phyloP scores from a whole-genome alignment of 2,113 vertebrate genomes.

The Centropus unirufus region DNA sequence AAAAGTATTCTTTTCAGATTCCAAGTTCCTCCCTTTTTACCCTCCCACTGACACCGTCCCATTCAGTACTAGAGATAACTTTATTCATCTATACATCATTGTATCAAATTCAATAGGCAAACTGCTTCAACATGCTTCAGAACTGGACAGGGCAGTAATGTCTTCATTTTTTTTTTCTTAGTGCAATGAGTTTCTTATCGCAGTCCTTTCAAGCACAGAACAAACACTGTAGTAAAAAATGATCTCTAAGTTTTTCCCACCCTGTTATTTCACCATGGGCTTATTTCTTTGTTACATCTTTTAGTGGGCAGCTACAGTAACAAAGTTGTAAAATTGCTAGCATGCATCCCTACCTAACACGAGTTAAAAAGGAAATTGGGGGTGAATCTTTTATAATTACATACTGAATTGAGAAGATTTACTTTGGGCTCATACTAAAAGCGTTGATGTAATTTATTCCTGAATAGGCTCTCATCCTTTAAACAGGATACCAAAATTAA shows the following conservation, averaged over 20 bases:
- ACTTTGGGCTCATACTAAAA: background rate
- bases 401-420: conserved; percentile 4
- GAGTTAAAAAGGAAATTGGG: background rate
- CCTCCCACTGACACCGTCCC: conserved; percentile 96
- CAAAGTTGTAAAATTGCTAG: conserved; percentile 25
- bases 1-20: conserved; percentile 89
- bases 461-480: background rate
- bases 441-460: background rate
- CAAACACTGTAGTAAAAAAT: conserved; percentile 71
- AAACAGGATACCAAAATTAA: background rate
- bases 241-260: conserved; percentile 66
- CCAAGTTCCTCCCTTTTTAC: conserved; percentile 87
- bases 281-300: conserved; percentile 34
- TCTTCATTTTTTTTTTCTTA: conserved; percentile 84
- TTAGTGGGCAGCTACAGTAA: background rate
- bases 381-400: background rate
- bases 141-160: conserved; percentile 87
- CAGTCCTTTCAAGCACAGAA: conserved; percentile 70
- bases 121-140: conserved; percentile 87
- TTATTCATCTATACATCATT: conserved; percentile 99
- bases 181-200: conserved; percentile 70
- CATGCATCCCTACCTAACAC: background rate
- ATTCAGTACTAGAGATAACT: conserved; percentile 97
- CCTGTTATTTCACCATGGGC: conserved; percentile 9
- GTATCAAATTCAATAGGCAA: conserved; percentile 97